These are phyloP conservation scores for Atethmia centrago DNA, from an alignment of 2,888 invertebrate species.

Conservation along the genomic window DNA sequence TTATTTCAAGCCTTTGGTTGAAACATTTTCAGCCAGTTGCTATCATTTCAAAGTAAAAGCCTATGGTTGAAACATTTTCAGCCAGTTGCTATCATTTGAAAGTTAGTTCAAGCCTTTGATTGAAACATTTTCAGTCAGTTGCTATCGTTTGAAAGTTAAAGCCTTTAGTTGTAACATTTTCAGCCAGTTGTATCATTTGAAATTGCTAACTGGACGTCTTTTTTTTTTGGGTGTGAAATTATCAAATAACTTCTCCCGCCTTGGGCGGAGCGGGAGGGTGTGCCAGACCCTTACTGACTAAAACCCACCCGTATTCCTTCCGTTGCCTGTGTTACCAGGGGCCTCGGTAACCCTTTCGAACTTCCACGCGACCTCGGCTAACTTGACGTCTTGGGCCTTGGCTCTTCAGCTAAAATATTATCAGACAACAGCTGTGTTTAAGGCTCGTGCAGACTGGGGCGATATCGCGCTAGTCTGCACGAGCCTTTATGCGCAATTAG, in stretches of 20 bases:
- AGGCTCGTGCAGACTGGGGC: too few relatives aligned
- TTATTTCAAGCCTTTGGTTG: not conserved
- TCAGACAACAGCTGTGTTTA: slow-evolving; percentile 6
- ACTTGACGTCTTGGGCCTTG: not conserved
- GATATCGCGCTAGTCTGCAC: too few relatives aligned
- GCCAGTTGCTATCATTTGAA: slow-evolving; percentile 8
- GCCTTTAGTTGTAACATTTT: not conserved
- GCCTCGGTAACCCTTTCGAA: too few relatives aligned
- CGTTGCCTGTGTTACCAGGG: too few relatives aligned
- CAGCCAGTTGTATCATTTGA: slow-evolving; percentile 14
- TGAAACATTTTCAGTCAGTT: slow-evolving; percentile 14
- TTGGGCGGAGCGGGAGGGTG: too few relatives aligned
- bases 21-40: slow-evolving; percentile 19
- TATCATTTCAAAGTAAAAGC: not conserved
- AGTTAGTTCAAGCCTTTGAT: not conserved
- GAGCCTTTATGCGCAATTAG: slow-evolving; percentile 32
- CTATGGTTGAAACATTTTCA: slow-evolving; percentile 6
- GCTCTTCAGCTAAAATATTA: slow-evolving; percentile 6
- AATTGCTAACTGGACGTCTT: slow-evolving; percentile 12
- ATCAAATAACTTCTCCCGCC: too few relatives aligned
- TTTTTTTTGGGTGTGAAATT: too few relatives aligned
- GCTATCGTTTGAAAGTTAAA: too few relatives aligned
- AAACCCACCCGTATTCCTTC: too few relatives aligned
- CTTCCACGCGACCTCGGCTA: too few relatives aligned
- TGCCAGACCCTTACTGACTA: too few relatives aligned